Evolutionary conservation across 2,797 vertebrate species (phyloP).

Genomic region (Morus bassanus): DNA sequence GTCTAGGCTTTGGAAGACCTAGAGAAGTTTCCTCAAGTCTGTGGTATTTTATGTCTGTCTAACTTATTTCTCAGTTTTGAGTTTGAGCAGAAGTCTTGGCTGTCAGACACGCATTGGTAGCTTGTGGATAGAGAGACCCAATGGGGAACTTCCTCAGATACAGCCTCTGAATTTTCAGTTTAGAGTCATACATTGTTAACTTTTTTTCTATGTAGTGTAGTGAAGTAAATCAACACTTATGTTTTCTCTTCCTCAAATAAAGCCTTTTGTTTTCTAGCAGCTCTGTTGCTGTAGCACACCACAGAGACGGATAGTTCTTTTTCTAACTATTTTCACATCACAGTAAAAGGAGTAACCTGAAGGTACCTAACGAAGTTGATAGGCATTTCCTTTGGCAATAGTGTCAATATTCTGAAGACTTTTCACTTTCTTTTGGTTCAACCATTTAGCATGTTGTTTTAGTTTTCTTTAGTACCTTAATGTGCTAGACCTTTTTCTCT

Average conservation of each 20-base stretch:
- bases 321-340: neutral
- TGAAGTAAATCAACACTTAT: neutral
- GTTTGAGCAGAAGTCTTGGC: neutral
- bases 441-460: neutral
- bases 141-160: neutral
- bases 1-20: neutral
- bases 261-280: neutral
- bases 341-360: neutral
- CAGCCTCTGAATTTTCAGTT: neutral
- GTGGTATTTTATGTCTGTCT: neutral
- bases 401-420: neutral
- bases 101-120: neutral
- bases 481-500: neutral
- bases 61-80: neutral
- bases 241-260: neutral
- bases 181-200: neutral
- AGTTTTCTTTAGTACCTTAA: neutral
- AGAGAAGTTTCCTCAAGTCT: neutral
- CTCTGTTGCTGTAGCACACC: neutral
- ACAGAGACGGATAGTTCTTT: accelerated
- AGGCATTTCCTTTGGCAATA: neutral
- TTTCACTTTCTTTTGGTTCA: neutral
- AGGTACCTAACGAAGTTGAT: neutral
- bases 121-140: neutral
- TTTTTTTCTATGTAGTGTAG: neutral